phyloP scores from a whole-genome alignment of 2,797 vertebrate genomes.

The Cryptoblepharus egeriae region DNA sequence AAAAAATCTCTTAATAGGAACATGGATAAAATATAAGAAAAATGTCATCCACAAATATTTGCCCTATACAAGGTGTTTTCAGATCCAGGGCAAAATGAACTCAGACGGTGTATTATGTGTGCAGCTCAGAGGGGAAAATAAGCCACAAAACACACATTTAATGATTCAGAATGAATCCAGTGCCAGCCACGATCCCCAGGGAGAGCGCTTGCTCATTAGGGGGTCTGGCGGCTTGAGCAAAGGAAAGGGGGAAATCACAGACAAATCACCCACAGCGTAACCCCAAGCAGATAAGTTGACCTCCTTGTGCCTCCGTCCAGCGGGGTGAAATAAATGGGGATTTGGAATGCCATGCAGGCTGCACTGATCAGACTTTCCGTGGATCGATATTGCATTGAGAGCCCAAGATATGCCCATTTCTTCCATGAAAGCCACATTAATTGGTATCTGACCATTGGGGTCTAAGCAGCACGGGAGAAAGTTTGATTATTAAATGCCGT shows the following conservation, averaged over 20 bases:
- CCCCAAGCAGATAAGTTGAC: constrained; percentile 48
- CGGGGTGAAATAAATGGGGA: neutral
- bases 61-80: neutral
- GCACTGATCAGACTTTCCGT: neutral
- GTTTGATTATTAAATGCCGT: neutral
- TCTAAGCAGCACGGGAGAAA: neutral
- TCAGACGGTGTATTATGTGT: neutral
- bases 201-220: constrained; percentile 49
- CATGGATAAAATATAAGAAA: neutral
- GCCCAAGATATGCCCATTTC: neutral
- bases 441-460: rapidly evolving
- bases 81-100: neutral
- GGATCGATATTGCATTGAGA: neutral
- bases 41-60: neutral
- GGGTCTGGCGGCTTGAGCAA: constrained; percentile 60
- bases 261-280: constrained; percentile 60
- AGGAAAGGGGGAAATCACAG: constrained; percentile 59
- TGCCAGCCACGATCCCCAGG: constrained; percentile 9
- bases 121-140: neutral
- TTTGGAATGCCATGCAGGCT: neutral
- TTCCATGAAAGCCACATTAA: neutral
- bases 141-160: neutral
- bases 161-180: neutral
- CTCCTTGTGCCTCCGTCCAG: neutral
- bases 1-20: neutral